Percentiles rank a stretch among this genome's conserved stretches.
Conservation (phyloP, 2,113 vertebrate species). For the Collichthys lucidus region DNA sequence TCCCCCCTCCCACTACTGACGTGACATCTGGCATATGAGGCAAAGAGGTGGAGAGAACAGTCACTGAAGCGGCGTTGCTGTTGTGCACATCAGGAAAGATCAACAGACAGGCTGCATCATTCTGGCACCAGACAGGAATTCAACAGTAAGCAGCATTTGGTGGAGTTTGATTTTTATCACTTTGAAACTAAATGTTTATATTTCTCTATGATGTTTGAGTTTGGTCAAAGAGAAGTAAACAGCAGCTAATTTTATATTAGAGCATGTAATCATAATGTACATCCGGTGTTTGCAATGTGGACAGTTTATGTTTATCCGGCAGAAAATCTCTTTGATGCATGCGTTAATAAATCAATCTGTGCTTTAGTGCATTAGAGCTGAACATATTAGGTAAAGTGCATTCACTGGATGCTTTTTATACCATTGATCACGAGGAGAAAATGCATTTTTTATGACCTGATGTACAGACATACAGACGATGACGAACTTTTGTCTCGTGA, state of each 20-base stretch:
- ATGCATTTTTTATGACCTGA: not conserved
- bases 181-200: not conserved
- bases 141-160: slow-evolving; percentile 20
- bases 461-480: not conserved
- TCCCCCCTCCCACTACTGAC: slow-evolving; percentile 34
- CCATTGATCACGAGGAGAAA: not conserved
- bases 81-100: not conserved
- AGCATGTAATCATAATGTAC: not conserved
- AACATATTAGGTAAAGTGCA: not conserved
- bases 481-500: not conserved
- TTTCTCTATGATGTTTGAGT: not conserved
- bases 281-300: not conserved
- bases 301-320: not conserved
- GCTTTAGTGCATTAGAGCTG: not conserved
- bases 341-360: not conserved
- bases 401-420: not conserved
- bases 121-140: not conserved
- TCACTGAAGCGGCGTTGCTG: slow-evolving; percentile 3
- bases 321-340: no score
- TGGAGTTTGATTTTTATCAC: not conserved
- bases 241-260: no score
- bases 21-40: slow-evolving; percentile 37
- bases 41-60: slow-evolving; percentile 12
- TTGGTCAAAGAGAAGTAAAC: no score
- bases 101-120: not conserved